Base-by-base conservation (phyloP, 2,888 invertebrate genomes). In the Apocheima hispidaria region DNA sequence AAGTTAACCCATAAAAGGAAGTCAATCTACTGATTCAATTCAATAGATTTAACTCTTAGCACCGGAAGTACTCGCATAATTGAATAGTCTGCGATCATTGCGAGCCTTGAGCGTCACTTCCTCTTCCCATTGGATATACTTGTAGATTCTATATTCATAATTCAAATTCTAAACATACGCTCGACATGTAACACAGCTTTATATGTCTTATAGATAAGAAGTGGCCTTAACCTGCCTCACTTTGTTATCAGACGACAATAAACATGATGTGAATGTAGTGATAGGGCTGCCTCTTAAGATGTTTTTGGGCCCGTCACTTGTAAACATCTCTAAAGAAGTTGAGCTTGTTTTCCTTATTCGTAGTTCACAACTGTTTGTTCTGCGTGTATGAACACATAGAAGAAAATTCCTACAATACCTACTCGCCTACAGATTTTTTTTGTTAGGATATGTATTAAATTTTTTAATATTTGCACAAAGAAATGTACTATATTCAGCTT, bases 181-280 rank as follows among this genome's bases (percentile, higher is more conserved):
- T 44, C 26, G 38, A 38, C 35, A 40, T 50, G 21, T 63, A 54
- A 23, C 30, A 41, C 49, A 12, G 14, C 33, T 38, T 33, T 44
- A 36, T 58, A 70, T 43, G 38, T 70, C 62, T 65, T 64, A 66
- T 65, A 77, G 87, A 87, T 88, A 88, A 79, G 59, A 61, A 20
- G 61, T 82, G 84, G 83, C 88, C 87, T 88, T 86, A 83, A 86
- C 86, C 86, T 72, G 63, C 56, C 48, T 35, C 69, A 69, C 73
- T 68, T 65, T 66, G 66, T 76, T 85, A 85, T 83, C 82, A 78
- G 78, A 77, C 77, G 79, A 79, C 77, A 80, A 80, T 78, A 76
- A 79, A 77, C 69, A 75, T 74, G 65, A 65, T 49, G 66, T 71
- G 75, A 75, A 72, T 66, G 69, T 58, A 53, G 63, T 44, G 28